These are phyloP conservation scores for Gila orcuttii DNA, from an alignment of 2,113 vertebrate species.

Conservation along the genomic window DNA sequence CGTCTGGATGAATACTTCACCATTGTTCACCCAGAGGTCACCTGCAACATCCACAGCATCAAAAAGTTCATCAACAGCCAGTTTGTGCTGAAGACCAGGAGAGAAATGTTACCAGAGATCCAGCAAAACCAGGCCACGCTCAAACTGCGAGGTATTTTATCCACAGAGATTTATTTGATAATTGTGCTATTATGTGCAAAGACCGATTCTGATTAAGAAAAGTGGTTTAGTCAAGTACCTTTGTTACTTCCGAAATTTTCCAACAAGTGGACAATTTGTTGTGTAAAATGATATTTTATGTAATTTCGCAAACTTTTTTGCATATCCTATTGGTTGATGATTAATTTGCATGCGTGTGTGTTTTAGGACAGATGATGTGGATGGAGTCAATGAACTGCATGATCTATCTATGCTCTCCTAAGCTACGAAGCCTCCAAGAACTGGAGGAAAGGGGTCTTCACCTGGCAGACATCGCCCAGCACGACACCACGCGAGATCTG, in stretches of 20 bases:
- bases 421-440: conserved; percentile 79
- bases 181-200: not conserved
- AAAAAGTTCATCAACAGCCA: conserved; percentile 80
- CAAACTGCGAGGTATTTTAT: conserved; percentile 72
- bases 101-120: conserved; percentile 65
- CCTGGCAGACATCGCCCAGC: conserved; percentile 81
- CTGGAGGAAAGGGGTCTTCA: conserved; percentile 82
- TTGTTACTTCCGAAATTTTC: not conserved
- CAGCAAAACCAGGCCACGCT: conserved; percentile 63
- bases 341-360: not conserved
- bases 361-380: conserved; percentile 81
- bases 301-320: not conserved
- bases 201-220: not conserved
- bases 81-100: conserved; percentile 76
- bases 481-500: conserved; percentile 82
- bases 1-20: conserved; percentile 74
- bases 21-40: conserved; percentile 76
- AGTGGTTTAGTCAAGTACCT: not conserved
- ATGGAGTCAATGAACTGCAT: conserved; percentile 81
- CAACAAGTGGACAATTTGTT: not conserved
- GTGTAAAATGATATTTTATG: not conserved
- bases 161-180: not conserved
- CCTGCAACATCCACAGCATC: conserved; percentile 78
- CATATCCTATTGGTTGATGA: not conserved
- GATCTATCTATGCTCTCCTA: conserved; percentile 82